Conservation (phyloP, 2,797 vertebrate species). For the Sarcoramphus papa region DNA sequence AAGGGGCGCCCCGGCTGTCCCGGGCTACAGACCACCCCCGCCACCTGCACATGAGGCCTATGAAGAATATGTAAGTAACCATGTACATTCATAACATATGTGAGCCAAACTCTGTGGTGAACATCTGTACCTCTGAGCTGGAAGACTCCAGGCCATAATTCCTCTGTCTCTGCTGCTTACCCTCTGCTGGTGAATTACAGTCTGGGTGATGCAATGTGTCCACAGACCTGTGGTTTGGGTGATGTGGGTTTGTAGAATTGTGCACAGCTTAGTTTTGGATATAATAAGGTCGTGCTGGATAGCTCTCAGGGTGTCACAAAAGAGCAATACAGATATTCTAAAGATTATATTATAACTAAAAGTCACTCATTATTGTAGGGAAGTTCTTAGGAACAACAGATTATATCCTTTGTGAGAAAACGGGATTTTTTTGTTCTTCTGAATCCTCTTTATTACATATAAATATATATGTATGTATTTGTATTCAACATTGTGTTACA, state of each 20-base stretch:
- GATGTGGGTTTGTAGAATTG: background rate
- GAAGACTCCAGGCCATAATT: background rate
- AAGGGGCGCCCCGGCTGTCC: constrained; percentile 76
- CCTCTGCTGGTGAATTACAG: background rate
- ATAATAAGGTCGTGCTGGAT: background rate
- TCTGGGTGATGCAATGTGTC: background rate
- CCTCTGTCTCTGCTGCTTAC: background rate
- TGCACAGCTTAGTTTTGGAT: background rate
- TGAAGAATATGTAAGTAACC: constrained; percentile 93
- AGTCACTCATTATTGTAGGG: background rate
- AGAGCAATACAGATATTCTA: background rate
- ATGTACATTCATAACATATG: rapidly evolving
- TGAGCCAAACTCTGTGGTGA: background rate
- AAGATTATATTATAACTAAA: background rate
- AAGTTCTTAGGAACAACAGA: background rate
- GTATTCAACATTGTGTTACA: background rate
- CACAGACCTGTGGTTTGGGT: background rate
- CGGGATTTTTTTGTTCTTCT: background rate
- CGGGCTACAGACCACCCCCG: constrained; percentile 85
- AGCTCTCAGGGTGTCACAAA: background rate
- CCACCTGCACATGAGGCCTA: constrained; percentile 87
- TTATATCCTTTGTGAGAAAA: background rate
- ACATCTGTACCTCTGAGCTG: background rate
- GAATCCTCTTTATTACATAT: background rate
- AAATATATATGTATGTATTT: background rate